Conservation (phyloP, 2,888 invertebrate species). For the Cyclophora albipunctata region DNA sequence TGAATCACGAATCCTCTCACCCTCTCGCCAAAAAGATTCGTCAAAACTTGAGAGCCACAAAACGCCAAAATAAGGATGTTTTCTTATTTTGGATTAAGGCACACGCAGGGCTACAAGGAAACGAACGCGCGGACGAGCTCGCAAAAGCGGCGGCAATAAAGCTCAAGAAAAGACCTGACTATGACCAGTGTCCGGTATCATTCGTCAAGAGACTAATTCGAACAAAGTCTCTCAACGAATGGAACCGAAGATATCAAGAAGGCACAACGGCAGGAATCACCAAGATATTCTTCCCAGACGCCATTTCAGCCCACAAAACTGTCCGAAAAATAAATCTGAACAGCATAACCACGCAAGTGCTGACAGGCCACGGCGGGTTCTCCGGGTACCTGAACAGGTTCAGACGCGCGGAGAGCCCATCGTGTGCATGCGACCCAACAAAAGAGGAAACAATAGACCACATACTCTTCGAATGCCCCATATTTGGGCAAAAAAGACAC, state of each 20-base stretch:
- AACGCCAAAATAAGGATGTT: not conserved
- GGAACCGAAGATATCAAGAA: not conserved
- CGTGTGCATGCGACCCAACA: conserved; percentile 11
- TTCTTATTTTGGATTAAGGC: conserved; percentile 14
- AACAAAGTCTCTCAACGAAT: conserved; percentile 6
- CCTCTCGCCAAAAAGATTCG: conserved; percentile 7
- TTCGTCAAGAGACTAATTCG: conserved; percentile 10
- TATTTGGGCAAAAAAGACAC: not conserved
- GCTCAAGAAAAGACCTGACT: not conserved
- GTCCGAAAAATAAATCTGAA: not conserved
- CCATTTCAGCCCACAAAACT: not conserved
- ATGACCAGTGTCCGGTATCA: conserved; percentile 6
- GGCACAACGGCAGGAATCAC: not conserved
- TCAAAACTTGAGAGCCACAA: not conserved
- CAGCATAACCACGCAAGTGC: not conserved
- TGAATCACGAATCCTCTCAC: not conserved
- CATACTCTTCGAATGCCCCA: conserved; percentile 4
- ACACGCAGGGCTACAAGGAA: conserved; percentile 11
- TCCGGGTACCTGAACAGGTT: conserved; percentile 10
- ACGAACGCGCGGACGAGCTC: conserved; percentile 14
- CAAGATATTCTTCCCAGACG: conserved; percentile 6
- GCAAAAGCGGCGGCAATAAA: conserved; percentile 7
- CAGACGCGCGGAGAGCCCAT: conserved; percentile 9
- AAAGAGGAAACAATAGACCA: not conserved
- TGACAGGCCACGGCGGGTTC: conserved; percentile 15